These are phyloP conservation scores for Halisarca cf. caerulea DNA, from an alignment of 37 sponge, comb jelly and placozoan species.

Conservation along the genomic window DNA sequence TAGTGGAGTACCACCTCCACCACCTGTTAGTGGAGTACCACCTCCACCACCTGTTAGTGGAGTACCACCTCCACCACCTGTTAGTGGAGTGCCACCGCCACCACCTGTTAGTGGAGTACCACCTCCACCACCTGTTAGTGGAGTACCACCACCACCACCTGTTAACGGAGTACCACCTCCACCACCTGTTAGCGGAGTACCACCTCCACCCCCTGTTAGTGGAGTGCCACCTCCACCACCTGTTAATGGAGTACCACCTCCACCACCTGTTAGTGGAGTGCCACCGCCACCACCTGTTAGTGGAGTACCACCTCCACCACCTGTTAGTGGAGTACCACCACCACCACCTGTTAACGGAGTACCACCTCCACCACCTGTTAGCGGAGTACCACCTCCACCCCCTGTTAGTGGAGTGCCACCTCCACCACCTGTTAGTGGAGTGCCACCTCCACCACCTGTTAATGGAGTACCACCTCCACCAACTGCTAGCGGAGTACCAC, in stretches of 20 bases:
- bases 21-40: background rate
- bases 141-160: constrained; percentile 32
- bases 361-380: constrained; percentile 17
- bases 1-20: background rate
- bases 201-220: background rate
- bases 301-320: constrained; percentile 17
- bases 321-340: constrained; percentile 10
- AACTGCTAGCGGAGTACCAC: background rate
- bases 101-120: background rate
- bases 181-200: background rate
- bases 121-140: constrained; percentile 13
- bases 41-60: constrained; percentile 32
- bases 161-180: too few relatives aligned
- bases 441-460: constrained; percentile 56
- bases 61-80: background rate
- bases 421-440: constrained; percentile 12
- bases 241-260: background rate
- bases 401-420: constrained; percentile 14
- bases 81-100: too few relatives aligned
- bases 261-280: background rate
- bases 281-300: constrained; percentile 19
- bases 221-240: background rate
- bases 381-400: constrained; percentile 12
- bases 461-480: too few relatives aligned
- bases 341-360: constrained; percentile 26